These are phyloP conservation scores for Poeciliopsis turneri DNA, from an alignment of 2,797 vertebrate genomes.

Conservation along the genomic window DNA sequence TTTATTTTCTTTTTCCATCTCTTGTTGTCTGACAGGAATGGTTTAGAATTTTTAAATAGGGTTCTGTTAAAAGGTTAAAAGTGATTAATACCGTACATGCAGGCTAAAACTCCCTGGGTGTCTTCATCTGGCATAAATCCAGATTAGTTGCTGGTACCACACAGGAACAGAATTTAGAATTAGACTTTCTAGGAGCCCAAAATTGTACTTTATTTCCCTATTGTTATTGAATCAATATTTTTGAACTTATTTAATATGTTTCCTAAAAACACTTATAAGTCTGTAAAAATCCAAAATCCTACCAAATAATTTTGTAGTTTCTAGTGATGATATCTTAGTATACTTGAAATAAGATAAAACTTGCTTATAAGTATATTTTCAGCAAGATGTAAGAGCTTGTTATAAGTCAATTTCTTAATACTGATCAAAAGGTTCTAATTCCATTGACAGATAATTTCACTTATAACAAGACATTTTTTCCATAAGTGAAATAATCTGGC, in stretches of 20 bases:
- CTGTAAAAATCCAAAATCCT: no score
- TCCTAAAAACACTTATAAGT: not conserved
- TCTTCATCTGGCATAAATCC: not conserved
- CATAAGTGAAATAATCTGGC: no score
- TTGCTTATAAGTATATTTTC: no score
- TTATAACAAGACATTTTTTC: no score
- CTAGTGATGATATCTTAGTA: no score
- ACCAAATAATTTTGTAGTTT: no score
- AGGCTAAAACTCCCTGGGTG: not conserved
- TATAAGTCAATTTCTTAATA: no score
- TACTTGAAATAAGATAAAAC: no score
- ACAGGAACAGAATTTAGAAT: not conserved
- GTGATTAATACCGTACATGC: not conserved
- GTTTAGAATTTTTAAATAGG: constrained; percentile 7
- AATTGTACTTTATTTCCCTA: not conserved
- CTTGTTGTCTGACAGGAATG: constrained; percentile 49
- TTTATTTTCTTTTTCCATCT: constrained; percentile 38
- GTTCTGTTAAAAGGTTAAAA: not conserved
- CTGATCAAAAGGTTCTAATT: no score
- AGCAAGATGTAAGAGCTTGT: no score
- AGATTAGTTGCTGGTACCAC: not conserved
- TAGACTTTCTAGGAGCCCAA: not conserved
- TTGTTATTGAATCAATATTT: not conserved
- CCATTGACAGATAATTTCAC: no score
- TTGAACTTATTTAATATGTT: not conserved